Evolutionary conservation across 2,113 vertebrate genomes (phyloP).

Genomic region (Pogona vitticeps): DNA sequence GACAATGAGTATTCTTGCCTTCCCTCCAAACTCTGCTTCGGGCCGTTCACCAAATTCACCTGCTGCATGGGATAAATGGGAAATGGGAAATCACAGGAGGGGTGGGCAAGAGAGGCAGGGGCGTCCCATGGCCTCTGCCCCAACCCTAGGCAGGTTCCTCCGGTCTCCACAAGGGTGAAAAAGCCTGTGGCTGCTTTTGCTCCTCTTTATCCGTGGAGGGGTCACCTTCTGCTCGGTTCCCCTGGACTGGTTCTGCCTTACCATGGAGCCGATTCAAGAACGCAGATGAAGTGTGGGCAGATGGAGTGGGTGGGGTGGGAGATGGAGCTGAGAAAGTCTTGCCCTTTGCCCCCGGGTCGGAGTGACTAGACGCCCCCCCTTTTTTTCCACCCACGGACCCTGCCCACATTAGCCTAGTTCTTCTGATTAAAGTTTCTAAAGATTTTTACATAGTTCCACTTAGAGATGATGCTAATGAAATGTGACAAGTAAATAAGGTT

Average conservation of each 20-base stretch:
- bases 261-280: too few species aligned
- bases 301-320: neutral
- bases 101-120: neutral
- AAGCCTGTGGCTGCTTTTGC: too few species aligned
- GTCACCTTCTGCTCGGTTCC: too few species aligned
- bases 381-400: neutral
- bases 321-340: neutral
- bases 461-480: neutral
- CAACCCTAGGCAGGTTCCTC: too few species aligned
- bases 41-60: neutral
- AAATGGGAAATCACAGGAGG: neutral
- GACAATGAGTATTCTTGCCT: too few species aligned
- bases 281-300: neutral
- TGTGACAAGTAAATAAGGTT: constrained; percentile 25
- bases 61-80: neutral
- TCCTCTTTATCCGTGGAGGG: too few species aligned
- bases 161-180: too few species aligned
- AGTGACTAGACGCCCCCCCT: too few species aligned
- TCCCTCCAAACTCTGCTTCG: neutral
- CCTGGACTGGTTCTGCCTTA: neutral
- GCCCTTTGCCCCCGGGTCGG: too few species aligned
- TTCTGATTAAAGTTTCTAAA: neutral
- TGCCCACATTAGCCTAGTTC: neutral
- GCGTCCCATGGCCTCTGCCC: neutral
- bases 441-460: neutral